A percentile compares a stretch with the other conserved stretches of the same genome.
Evolutionary conservation across 2,888 invertebrate genomes (phyloP).

Genomic region (Ferrisia virgata): DNA sequence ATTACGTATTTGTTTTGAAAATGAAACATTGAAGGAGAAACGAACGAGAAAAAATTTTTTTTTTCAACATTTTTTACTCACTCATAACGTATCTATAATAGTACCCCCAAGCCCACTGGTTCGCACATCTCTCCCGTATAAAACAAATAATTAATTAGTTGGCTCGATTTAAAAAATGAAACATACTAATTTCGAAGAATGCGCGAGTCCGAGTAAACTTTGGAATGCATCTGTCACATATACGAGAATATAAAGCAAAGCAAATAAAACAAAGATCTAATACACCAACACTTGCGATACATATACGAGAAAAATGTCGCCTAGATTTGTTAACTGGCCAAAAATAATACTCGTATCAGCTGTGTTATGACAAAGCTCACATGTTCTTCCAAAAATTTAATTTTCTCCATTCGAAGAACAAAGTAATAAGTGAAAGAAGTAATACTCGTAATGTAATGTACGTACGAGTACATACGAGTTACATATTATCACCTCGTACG

Average conservation of each 20-base stretch:
- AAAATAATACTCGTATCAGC: not conserved
- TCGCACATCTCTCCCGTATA: not conserved
- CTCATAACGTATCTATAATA: not conserved
- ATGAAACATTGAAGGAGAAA: not conserved
- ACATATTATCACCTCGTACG: not conserved
- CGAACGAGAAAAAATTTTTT: not conserved
- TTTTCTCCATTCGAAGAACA: not conserved
- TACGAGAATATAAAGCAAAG: no score
- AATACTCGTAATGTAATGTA: not conserved
- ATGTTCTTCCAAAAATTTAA: not conserved
- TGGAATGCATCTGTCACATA: not conserved
- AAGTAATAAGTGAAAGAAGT: not conserved
- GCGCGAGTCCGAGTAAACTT: not conserved
- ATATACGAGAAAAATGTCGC: not conserved
- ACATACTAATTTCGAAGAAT: slow-evolving; percentile 6
- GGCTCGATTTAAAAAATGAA: slow-evolving; percentile 13
- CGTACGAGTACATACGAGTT: no score
- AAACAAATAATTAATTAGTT: slow-evolving; percentile 6
- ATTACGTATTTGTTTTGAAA: not conserved
- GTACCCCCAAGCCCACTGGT: not conserved
- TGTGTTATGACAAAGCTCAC: not conserved
- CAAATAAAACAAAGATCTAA: not conserved
- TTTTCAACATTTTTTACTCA: not conserved
- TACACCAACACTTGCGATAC: not conserved
- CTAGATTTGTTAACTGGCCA: not conserved